A percentile compares a stretch with the other conserved stretches of the same genome.
Conservation (phyloP, 2,797 vertebrate genomes). For the Chelidonichthys spinosus region DNA sequence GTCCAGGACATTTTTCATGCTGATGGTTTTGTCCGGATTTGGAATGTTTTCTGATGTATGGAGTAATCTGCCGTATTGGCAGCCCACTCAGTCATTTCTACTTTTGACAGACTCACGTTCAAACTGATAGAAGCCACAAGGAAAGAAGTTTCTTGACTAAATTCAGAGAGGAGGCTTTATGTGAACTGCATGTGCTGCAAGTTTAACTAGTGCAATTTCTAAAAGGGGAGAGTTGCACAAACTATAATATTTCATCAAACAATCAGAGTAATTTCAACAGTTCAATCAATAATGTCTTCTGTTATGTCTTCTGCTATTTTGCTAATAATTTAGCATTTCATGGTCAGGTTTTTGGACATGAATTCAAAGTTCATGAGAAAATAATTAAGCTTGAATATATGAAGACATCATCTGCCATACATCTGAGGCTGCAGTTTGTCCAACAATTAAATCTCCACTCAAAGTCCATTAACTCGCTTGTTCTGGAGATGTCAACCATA, state of each 20-base stretch:
- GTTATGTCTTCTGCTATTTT: neutral
- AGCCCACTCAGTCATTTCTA: conserved; percentile 61
- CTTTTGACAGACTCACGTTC: conserved; percentile 64
- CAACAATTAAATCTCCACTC: neutral
- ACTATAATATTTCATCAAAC: neutral
- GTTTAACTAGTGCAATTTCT: conserved; percentile 3
- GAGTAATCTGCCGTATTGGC: conserved; percentile 58
- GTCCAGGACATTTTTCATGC: conserved; percentile 54
- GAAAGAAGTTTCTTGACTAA: neutral
- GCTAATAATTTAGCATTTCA: neutral
- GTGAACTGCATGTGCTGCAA: neutral
- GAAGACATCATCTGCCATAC: neutral
- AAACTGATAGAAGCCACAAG: conserved; percentile 44
- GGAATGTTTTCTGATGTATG: conserved; percentile 67
- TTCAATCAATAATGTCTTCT: neutral
- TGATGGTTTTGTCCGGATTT: conserved; percentile 65
- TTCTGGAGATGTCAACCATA: neutral
- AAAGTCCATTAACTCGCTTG: neutral
- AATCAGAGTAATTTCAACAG: neutral
- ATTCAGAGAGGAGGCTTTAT: conserved; percentile 21
- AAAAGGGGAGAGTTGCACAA: neutral
- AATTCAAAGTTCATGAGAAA: conserved; percentile 3
- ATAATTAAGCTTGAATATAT: neutral
- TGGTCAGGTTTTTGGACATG: neutral
- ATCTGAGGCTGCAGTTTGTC: neutral